A percentile compares a stretch with the other conserved stretches of the same genome.
Evolutionary conservation across 1,140 invertebrate genomes (phyloP).

Genomic region (Dendroctonus valens): DNA sequence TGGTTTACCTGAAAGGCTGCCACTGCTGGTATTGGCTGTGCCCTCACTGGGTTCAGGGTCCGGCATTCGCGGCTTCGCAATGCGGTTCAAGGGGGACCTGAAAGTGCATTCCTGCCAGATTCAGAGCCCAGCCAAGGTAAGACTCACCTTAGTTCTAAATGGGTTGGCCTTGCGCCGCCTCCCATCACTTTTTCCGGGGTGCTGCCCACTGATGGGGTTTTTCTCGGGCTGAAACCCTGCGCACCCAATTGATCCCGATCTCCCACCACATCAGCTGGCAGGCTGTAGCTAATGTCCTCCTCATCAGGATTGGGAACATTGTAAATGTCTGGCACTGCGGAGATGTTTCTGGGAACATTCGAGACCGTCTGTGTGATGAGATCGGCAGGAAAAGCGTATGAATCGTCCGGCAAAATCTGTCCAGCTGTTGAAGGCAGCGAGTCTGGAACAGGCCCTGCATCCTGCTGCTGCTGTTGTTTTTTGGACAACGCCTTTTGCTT

Average conservation of each 20-base stretch:
- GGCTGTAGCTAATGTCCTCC: conserved; percentile 48
- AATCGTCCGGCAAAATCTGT: conserved; percentile 47
- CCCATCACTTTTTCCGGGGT: conserved; percentile 27
- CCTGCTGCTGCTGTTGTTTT: conserved; percentile 57
- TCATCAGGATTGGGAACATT: conserved; percentile 41
- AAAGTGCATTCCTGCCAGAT: background rate
- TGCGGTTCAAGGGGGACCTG: conserved; percentile 43
- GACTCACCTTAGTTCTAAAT: conserved; percentile 46
- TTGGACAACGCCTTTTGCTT: conserved; percentile 65
- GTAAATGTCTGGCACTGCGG: conserved; percentile 38
- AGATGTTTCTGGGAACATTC: conserved; percentile 33
- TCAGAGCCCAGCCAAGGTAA: background rate
- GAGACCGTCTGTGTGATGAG: conserved; percentile 35
- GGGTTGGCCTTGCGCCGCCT: conserved; percentile 41
- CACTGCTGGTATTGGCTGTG: conserved; percentile 26
- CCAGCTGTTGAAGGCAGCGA: conserved; percentile 25
- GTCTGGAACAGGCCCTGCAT: conserved; percentile 44
- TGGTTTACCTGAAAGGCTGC: conserved; percentile 24
- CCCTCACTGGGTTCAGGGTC: conserved; percentile 40
- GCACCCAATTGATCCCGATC: conserved; percentile 2
- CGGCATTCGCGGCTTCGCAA: conserved; percentile 44
- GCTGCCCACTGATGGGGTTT: conserved; percentile 16
- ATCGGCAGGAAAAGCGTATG: conserved; percentile 49
- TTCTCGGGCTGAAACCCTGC: conserved; percentile 35
- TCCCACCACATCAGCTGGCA: conserved; percentile 45